phyloP scores from a whole-genome alignment of 2,113 vertebrate genomes.

The Psammodynastes pulverulentus region DNA sequence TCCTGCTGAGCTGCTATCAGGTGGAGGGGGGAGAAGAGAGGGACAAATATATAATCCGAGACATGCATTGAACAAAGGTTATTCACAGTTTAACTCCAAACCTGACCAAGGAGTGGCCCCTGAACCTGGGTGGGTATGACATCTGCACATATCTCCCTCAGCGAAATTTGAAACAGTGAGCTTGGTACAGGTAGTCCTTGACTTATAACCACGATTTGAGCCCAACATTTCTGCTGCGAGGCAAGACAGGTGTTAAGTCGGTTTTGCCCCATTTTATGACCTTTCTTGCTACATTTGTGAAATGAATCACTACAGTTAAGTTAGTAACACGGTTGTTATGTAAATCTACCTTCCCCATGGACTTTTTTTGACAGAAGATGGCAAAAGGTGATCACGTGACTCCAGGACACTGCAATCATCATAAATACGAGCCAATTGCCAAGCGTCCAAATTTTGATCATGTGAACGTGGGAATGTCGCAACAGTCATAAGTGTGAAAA shows the following conservation, averaged over 20 bases:
- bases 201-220: not conserved
- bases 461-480: not conserved
- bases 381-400: not conserved
- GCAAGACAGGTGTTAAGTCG: not conserved
- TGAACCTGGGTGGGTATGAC: not conserved
- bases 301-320: too few relatives aligned
- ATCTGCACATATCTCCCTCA: not conserved
- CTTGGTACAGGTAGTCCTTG: not conserved
- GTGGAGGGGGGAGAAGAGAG: not conserved
- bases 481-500: not conserved
- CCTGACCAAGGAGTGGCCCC: not conserved
- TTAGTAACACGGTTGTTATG: not conserved
- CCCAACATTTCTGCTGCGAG: not conserved
- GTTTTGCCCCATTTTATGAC: not conserved
- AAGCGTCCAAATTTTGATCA: not conserved
- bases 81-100: slow-evolving; percentile 4
- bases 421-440: not conserved
- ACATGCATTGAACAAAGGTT: not conserved
- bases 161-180: not conserved
- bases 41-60: not conserved
- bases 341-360: not conserved
- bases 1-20: not conserved
- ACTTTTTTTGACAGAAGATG: not conserved
- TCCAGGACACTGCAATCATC: not conserved
- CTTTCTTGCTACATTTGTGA: not conserved